Conservation (phyloP, 2,797 vertebrate species). For the Emys orbicularis region DNA sequence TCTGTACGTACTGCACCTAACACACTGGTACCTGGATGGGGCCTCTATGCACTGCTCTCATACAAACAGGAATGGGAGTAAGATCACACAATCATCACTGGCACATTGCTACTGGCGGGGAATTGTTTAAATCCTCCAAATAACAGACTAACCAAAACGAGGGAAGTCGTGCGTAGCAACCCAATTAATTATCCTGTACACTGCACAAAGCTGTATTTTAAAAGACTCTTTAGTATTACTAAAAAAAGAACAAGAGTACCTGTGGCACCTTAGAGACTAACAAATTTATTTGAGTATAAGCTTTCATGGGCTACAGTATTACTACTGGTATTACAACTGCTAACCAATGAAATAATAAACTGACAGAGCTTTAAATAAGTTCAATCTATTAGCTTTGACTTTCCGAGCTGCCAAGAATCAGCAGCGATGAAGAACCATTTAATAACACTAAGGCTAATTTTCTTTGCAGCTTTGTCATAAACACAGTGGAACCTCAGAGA, state of each 20-base stretch:
- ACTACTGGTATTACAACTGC: constrained; percentile 33
- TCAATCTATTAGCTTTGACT: constrained; percentile 63
- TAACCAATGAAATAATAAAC: constrained; percentile 63
- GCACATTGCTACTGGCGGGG: background rate
- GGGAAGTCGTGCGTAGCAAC: background rate
- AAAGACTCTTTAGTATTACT: constrained; percentile 43
- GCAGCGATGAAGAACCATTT: constrained; percentile 55
- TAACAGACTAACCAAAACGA: constrained; percentile 47
- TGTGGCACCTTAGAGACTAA: too few relatives aligned
- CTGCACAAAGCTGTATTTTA: constrained; percentile 21
- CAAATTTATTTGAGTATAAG: too few relatives aligned
- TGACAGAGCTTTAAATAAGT: constrained; percentile 67
- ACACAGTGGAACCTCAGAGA: background rate
- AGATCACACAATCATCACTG: background rate
- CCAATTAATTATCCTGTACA: constrained; percentile 6
- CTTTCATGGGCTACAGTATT: background rate
- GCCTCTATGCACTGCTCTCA: background rate
- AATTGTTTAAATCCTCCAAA: constrained; percentile 33
- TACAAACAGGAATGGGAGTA: background rate
- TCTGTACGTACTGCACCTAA: too few relatives aligned
- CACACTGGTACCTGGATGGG: too few relatives aligned
- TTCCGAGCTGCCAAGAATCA: constrained; percentile 63
- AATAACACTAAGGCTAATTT: constrained; percentile 20
- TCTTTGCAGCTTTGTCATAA: constrained; percentile 18
- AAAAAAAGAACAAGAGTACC: background rate